Percentiles rank a stretch among this genome's conserved stretches.
Evolutionary conservation across 2,888 invertebrate species (phyloP).

Genomic region (Calliopum simillimum): DNA sequence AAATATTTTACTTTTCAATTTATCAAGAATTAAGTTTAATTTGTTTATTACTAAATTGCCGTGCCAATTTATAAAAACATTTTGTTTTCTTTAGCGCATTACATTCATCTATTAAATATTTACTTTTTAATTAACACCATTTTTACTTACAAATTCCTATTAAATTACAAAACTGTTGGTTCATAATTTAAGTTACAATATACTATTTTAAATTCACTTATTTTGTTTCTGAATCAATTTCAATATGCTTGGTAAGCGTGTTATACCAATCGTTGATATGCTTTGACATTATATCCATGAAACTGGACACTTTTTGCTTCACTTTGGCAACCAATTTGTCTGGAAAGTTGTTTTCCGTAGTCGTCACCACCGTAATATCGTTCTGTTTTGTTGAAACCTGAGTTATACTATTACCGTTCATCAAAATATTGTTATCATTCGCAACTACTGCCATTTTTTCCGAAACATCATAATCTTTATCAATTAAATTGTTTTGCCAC

Average conservation of each 20-base stretch:
- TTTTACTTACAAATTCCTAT: neutral
- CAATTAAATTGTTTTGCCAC: conserved; percentile 54
- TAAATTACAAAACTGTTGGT: neutral
- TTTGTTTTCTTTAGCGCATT: too few relatives aligned
- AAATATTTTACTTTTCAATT: too few relatives aligned
- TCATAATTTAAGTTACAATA: neutral
- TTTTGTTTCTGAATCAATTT: conserved; percentile 15
- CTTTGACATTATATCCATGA: conserved; percentile 57
- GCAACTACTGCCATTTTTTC: conserved; percentile 18
- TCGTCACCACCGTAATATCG: neutral
- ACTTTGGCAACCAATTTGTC: conserved; percentile 53
- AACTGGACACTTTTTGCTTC: conserved; percentile 54
- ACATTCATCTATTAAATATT: too few relatives aligned
- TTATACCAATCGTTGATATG: conserved; percentile 63
- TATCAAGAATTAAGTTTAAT: too few relatives aligned
- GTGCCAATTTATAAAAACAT: too few relatives aligned
- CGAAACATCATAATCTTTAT: conserved; percentile 46
- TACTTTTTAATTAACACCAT: too few relatives aligned
- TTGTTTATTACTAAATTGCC: too few relatives aligned
- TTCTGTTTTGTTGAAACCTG: too few relatives aligned
- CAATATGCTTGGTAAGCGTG: conserved; percentile 52
- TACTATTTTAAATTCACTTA: neutral
- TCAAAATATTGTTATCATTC: neutral
- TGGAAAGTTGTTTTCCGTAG: conserved; percentile 36
- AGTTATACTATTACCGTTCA: neutral